Conservation (phyloP, 2,797 vertebrate genomes). For the Poecilia picta region DNA sequence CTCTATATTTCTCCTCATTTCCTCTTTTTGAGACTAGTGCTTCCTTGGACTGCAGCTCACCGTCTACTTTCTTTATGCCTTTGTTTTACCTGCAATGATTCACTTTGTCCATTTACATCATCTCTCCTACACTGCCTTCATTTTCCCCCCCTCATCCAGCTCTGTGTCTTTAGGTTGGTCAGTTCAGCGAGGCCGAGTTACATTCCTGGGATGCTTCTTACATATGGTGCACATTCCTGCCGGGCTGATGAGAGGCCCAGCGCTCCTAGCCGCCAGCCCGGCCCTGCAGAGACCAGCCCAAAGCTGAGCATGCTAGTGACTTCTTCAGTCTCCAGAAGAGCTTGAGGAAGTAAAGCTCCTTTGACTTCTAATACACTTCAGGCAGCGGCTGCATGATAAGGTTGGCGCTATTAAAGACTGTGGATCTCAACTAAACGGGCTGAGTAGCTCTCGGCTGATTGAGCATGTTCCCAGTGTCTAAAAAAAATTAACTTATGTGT, state of each 20-base stretch:
- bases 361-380: slow-evolving; percentile 31
- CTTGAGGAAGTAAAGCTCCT: slow-evolving; percentile 13
- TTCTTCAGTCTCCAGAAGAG: slow-evolving; percentile 63
- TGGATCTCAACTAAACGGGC: slow-evolving; percentile 28
- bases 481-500: not conserved
- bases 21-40: not conserved
- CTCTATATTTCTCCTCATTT: not conserved
- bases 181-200: slow-evolving; percentile 83
- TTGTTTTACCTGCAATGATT: slow-evolving; percentile 4
- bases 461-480: slow-evolving; percentile 4
- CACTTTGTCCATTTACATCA: slow-evolving; percentile 25
- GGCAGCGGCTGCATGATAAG: slow-evolving; percentile 29
- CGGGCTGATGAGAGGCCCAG: slow-evolving; percentile 87
- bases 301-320: slow-evolving; percentile 56
- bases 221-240: slow-evolving; percentile 98
- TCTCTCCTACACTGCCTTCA: slow-evolving; percentile 27
- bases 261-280: slow-evolving; percentile 74
- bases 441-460: slow-evolving; percentile 7
- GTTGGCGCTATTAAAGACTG: slow-evolving; percentile 17
- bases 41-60: slow-evolving; percentile 5
- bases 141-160: slow-evolving; percentile 45
- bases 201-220: slow-evolving; percentile 95
- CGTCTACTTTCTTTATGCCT: not conserved
- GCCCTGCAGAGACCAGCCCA: slow-evolving; percentile 81
- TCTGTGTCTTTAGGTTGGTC: slow-evolving; percentile 80